phyloP scores from a whole-genome alignment of 2,797 vertebrate genomes.

The Tenualosa thibaudeaui region DNA sequence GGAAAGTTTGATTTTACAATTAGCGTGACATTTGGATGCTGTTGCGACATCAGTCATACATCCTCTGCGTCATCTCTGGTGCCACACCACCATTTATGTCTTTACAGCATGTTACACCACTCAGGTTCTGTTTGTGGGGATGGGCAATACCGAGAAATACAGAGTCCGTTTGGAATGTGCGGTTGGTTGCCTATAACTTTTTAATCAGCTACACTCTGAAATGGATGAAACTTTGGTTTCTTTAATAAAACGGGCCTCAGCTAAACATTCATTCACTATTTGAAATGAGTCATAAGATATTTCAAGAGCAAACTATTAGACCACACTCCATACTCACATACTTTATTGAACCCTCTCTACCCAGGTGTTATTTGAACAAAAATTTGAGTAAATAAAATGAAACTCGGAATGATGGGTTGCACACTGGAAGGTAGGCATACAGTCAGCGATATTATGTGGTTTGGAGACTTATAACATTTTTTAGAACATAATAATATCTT shows the following conservation, averaged over 20 bases:
- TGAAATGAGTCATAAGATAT: too few relatives aligned
- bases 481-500: too few relatives aligned
- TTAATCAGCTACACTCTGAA: not conserved
- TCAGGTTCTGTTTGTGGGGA: slow-evolving; percentile 1
- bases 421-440: too few relatives aligned
- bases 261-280: too few relatives aligned
- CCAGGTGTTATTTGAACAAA: too few relatives aligned
- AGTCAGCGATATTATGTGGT: too few relatives aligned
- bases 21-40: not conserved
- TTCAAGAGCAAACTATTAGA: too few relatives aligned
- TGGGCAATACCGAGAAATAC: not conserved
- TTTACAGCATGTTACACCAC: not conserved
- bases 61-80: not conserved
- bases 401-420: too few relatives aligned
- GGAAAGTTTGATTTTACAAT: not conserved
- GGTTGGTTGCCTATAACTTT: not conserved
- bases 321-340: too few relatives aligned
- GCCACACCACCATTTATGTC: not conserved
- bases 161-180: not conserved
- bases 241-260: not conserved
- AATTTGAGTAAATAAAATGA: too few relatives aligned
- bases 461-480: too few relatives aligned
- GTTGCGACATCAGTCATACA: not conserved
- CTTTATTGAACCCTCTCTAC: too few relatives aligned
- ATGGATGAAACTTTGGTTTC: not conserved